A percentile compares a stretch with the other conserved stretches of the same genome.
Evolutionary conservation across 1,140 invertebrate genomes (phyloP).

Genomic region (Drusus annulatus): DNA sequence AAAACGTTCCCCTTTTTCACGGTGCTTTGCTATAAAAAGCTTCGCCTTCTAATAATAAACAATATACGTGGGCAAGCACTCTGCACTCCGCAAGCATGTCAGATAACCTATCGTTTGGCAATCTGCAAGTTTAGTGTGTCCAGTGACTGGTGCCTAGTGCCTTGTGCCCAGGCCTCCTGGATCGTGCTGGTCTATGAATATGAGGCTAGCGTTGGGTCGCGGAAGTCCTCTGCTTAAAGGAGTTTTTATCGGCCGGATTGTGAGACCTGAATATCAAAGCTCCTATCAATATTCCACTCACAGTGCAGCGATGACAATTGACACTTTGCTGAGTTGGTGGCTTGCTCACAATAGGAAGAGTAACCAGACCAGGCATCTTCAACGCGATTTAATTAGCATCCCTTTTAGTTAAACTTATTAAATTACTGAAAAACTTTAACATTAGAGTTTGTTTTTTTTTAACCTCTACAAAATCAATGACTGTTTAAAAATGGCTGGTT

Average conservation of each 20-base stretch:
- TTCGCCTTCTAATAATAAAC: too few species aligned
- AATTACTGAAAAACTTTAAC: neutral
- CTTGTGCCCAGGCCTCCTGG: too few species aligned
- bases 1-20: too few species aligned
- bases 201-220: constrained; percentile 27
- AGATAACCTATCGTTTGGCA: too few species aligned
- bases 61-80: too few species aligned
- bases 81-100: too few species aligned
- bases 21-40: too few species aligned
- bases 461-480: neutral
- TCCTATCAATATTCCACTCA: constrained; percentile 50
- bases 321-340: constrained; percentile 46
- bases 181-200: constrained; percentile 45
- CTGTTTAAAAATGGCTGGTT: neutral
- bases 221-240: constrained; percentile 48
- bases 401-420: neutral
- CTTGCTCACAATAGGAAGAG: constrained; percentile 38
- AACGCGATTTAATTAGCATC: neutral
- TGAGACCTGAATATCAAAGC: constrained; percentile 47
- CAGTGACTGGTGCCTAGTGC: too few species aligned
- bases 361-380: neutral
- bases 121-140: too few species aligned
- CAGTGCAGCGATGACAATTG: constrained; percentile 51
- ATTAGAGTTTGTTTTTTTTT: too few species aligned
- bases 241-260: constrained; percentile 50